These are phyloP conservation scores for Hipposideros larvatus DNA, from an alignment of 2,797 vertebrate species.

Conservation along the genomic window DNA sequence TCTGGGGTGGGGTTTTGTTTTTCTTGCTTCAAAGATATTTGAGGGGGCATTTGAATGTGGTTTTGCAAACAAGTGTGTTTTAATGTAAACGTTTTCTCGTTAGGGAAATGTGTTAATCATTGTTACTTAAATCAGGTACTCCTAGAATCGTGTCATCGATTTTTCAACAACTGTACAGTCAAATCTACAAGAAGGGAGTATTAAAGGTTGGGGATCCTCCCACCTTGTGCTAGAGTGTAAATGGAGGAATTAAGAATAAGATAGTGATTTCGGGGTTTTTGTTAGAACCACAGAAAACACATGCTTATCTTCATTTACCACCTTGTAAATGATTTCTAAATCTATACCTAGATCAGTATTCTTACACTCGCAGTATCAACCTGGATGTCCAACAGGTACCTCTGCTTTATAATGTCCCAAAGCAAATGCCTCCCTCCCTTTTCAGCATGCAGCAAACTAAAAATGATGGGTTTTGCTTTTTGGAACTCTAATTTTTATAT, in stretches of 20 bases:
- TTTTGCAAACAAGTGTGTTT: constrained; percentile 34
- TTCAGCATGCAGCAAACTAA: not conserved
- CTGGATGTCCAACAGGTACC: not conserved
- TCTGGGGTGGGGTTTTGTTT: constrained; percentile 36
- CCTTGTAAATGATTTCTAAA: constrained; percentile 35
- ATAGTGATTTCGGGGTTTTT: constrained; percentile 13
- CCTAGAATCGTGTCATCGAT: not conserved
- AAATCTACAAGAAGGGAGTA: constrained; percentile 15
- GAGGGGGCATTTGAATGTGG: not conserved
- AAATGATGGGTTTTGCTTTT: not conserved
- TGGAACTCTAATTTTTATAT: not conserved
- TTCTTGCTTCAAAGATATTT: constrained; percentile 17
- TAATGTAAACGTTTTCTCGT: not conserved
- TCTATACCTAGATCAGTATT: not conserved
- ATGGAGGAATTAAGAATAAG: not conserved
- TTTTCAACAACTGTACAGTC: constrained; percentile 32
- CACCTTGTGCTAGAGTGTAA: not conserved
- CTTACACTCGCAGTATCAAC: not conserved
- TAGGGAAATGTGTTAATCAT: not conserved
- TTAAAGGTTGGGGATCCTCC: not conserved
- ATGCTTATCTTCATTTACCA: not conserved
- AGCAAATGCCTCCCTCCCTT: not conserved
- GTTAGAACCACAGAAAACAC: constrained; percentile 21
- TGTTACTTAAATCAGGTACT: not conserved
- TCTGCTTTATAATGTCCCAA: not conserved